phyloP scores from a whole-genome alignment of 2,797 vertebrate species.

The Sebastiscus albofasciatus region DNA sequence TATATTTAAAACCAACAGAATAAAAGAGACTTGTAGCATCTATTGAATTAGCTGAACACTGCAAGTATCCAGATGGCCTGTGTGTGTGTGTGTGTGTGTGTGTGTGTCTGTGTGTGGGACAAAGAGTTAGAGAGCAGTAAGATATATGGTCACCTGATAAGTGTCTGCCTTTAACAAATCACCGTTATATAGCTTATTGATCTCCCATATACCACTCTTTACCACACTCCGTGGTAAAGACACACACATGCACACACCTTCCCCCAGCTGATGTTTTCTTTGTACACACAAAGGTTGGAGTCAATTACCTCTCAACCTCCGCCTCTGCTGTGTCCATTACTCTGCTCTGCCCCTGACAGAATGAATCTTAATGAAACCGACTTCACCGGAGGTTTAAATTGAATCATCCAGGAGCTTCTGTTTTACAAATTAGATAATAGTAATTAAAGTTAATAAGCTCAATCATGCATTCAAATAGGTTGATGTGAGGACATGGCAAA shows the following conservation, averaged over 20 bases:
- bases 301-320: conserved; percentile 52
- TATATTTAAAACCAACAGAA: background rate
- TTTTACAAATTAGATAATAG: conserved; percentile 27
- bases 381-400: conserved; percentile 15
- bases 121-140: background rate
- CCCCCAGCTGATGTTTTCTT: conserved; percentile 5
- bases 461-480: conserved; percentile 2
- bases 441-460: conserved; percentile 25
- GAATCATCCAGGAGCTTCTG: conserved; percentile 30
- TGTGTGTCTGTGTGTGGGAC: background rate
- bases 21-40: conserved; percentile 42
- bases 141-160: conserved; percentile 33
- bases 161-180: conserved; percentile 50
- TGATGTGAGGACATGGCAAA: background rate
- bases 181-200: conserved; percentile 58
- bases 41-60: conserved; percentile 49
- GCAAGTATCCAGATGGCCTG: conserved; percentile 58
- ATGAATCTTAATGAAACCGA: conserved; percentile 36
- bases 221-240: conserved; percentile 15
- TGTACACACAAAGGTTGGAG: conserved; percentile 43
- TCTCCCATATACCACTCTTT: conserved; percentile 38
- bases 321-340: conserved; percentile 30
- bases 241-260: conserved; percentile 15
- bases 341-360: conserved; percentile 10
- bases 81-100: background rate